Conservation (phyloP, 2,797 vertebrate genomes). For the Eutrigla gurnardus region DNA sequence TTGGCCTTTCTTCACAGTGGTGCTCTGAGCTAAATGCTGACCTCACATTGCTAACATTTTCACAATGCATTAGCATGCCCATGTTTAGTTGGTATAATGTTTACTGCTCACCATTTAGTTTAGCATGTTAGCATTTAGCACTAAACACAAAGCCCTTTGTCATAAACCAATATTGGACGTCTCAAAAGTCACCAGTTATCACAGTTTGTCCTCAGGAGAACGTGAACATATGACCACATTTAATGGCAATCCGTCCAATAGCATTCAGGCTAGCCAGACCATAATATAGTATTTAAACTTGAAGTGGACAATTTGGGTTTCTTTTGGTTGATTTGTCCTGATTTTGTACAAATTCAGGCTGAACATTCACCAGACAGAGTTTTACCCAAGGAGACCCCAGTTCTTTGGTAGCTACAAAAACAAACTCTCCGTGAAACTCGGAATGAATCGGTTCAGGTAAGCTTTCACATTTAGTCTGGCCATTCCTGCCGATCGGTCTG, state of each 20-base stretch:
- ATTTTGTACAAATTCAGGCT: background rate
- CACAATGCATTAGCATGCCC: background rate
- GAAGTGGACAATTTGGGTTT: background rate
- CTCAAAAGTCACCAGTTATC: background rate
- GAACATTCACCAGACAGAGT: background rate
- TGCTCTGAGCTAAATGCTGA: slow-evolving; percentile 4
- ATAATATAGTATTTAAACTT: background rate
- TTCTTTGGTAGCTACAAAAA: slow-evolving; percentile 31
- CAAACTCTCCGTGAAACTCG: slow-evolving; percentile 26
- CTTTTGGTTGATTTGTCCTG: background rate
- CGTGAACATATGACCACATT: background rate
- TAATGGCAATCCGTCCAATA: background rate
- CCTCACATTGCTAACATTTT: background rate
- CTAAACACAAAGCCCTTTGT: background rate
- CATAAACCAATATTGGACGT: background rate
- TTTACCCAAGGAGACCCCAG: slow-evolving; percentile 6
- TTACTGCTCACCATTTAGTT: background rate
- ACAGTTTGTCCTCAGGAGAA: background rate
- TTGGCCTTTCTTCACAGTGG: background rate
- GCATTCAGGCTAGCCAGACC: background rate
- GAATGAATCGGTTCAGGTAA: slow-evolving; percentile 40
- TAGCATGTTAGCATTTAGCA: background rate
- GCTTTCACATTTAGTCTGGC: slow-evolving; percentile 34
- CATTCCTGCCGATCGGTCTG: slow-evolving; percentile 46
- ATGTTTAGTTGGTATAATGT: background rate